These are phyloP conservation scores for Lycia hirtaria DNA, from an alignment of 2,888 invertebrate genomes.

Conservation along the genomic window DNA sequence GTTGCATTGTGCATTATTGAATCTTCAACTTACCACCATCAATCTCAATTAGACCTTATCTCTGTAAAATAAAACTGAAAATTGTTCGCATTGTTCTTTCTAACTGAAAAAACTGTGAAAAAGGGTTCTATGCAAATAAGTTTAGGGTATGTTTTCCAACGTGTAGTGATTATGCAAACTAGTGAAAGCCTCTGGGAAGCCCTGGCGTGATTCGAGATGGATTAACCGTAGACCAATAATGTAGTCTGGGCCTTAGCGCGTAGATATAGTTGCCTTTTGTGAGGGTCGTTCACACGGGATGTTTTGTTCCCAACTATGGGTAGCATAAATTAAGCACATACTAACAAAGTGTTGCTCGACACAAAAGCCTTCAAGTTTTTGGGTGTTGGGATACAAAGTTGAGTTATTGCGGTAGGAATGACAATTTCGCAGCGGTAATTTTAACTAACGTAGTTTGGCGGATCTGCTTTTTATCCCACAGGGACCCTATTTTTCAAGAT, in stretches of 20 bases:
- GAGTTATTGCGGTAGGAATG: no score
- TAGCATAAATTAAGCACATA: not conserved
- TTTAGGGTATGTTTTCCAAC: slow-evolving; percentile 18
- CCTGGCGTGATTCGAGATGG: slow-evolving; percentile 37
- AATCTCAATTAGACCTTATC: slow-evolving; percentile 26
- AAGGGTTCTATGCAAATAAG: slow-evolving; percentile 4
- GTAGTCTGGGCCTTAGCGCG: slow-evolving; percentile 12
- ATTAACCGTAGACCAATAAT: slow-evolving; percentile 35
- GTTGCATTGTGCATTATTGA: slow-evolving; percentile 37
- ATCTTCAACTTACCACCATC: slow-evolving; percentile 20
- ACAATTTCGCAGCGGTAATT: no score
- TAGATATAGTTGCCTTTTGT: not conserved
- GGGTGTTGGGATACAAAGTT: no score
- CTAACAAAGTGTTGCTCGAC: not conserved
- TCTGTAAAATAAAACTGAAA: slow-evolving; percentile 20
- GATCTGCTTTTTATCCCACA: no score
- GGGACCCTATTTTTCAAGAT: no score
- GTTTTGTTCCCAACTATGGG: not conserved
- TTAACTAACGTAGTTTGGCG: no score
- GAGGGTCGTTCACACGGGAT: not conserved
- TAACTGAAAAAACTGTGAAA: not conserved
- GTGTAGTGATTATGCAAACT: slow-evolving; percentile 27
- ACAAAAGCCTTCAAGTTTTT: not conserved
- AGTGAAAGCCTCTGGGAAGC: slow-evolving; percentile 32
- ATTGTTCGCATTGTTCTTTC: slow-evolving; percentile 13